Percentiles rank a stretch among this genome's conserved stretches.
Conservation (phyloP, 2,113 vertebrate species). For the Hyaena hyaena region DNA sequence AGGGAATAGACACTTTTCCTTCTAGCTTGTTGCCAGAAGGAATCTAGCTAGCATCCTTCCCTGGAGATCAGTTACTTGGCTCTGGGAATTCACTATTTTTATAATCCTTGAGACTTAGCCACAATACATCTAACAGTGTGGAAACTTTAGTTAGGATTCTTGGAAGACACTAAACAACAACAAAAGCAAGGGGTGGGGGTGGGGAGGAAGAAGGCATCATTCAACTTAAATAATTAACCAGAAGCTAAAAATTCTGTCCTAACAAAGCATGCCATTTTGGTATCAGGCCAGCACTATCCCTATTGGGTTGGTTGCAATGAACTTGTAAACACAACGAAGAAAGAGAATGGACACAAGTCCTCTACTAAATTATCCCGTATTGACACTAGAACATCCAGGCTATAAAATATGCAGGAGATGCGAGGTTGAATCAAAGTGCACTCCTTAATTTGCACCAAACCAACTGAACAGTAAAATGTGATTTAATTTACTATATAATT, state of each 20-base stretch:
- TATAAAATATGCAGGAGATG: constrained; percentile 66
- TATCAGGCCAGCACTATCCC: not conserved
- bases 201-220: not conserved
- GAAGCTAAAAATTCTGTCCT: constrained; percentile 37
- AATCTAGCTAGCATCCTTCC: not conserved
- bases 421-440: constrained; percentile 77
- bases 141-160: constrained; percentile 1
- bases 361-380: constrained; percentile 26
- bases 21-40: not conserved
- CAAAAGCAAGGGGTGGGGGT: not conserved
- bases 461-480: constrained; percentile 77
- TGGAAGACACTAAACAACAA: not conserved
- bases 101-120: not conserved
- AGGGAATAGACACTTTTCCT: not conserved
- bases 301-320: not conserved
- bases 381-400: constrained; percentile 32
- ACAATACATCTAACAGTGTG: not conserved
- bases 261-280: constrained; percentile 38
- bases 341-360: not conserved
- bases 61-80: not conserved
- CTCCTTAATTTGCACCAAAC: constrained; percentile 67
- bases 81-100: constrained; percentile 1
- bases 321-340: constrained; percentile 54
- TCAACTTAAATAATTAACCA: constrained; percentile 67
- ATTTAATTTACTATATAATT: constrained; percentile 83